Evolutionary conservation across 2,888 invertebrate genomes (phyloP).

Genomic region (Tipula confusa): DNA sequence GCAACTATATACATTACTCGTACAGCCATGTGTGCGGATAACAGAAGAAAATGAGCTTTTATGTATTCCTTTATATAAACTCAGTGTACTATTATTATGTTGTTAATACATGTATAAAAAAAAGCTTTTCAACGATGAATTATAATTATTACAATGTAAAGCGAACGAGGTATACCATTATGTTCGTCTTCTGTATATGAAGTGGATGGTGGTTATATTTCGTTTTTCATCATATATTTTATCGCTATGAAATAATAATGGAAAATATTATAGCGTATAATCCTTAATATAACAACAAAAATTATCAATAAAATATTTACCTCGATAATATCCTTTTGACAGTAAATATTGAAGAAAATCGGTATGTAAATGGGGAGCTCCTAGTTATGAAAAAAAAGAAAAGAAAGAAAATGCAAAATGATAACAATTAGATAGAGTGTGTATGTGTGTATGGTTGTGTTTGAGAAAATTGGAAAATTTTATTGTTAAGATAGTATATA

Average conservation of each 20-base stretch:
- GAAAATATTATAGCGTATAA: not conserved
- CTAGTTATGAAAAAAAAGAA: not conserved
- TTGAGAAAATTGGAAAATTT: not conserved
- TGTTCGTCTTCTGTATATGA: not conserved
- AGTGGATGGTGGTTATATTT: not conserved
- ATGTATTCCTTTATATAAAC: not conserved
- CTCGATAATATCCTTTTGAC: conserved; percentile 20
- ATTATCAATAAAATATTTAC: conserved; percentile 16
- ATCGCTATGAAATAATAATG: not conserved
- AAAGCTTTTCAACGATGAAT: not conserved
- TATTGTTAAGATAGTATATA: too few species aligned
- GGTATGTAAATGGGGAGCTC: not conserved
- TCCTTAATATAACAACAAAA: not conserved
- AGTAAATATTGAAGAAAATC: conserved; percentile 3
- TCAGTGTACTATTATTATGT: not conserved
- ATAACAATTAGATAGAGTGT: not conserved
- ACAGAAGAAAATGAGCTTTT: not conserved
- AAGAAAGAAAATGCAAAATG: not conserved
- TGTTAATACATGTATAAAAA: not conserved
- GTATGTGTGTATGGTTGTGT: not conserved
- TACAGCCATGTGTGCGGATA: too few species aligned
- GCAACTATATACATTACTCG: not conserved
- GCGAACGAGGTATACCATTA: not conserved
- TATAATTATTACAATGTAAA: not conserved
- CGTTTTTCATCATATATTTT: not conserved